phyloP scores from a whole-genome alignment of 2,888 invertebrate genomes.

The Polydrusus pterygomalis region DNA sequence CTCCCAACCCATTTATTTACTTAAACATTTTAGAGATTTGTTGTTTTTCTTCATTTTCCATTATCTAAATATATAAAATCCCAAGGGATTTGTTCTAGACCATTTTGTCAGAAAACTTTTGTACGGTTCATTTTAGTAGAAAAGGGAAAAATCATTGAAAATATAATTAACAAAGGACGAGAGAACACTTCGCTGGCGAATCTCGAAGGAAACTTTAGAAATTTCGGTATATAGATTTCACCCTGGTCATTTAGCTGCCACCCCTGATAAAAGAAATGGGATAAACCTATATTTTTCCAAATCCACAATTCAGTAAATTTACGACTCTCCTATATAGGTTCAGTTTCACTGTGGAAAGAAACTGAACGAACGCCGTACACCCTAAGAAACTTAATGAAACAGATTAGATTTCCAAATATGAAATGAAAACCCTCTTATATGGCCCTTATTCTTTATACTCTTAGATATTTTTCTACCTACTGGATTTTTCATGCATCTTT shows the following conservation, averaged over 20 bases:
- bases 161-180: constrained; percentile 46
- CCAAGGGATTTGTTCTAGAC: constrained; percentile 9
- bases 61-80: constrained; percentile 20
- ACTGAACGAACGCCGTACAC: constrained; percentile 55
- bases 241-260: constrained; percentile 63
- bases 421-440: constrained; percentile 53
- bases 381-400: constrained; percentile 67
- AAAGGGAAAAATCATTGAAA: constrained; percentile 48
- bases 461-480: constrained; percentile 47
- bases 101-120: constrained; percentile 28
- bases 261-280: constrained; percentile 66
- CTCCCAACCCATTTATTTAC: too few relatives aligned
- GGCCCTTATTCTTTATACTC: constrained; percentile 48
- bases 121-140: constrained; percentile 25
- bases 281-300: constrained; percentile 68
- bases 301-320: constrained; percentile 68
- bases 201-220: constrained; percentile 46
- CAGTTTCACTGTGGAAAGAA: constrained; percentile 59
- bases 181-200: constrained; percentile 39
- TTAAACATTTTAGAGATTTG: not conserved
- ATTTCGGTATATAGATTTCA: constrained; percentile 52
- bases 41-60: not conserved
- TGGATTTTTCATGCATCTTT: constrained; percentile 45
- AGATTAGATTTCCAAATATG: constrained; percentile 58
- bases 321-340: constrained; percentile 66